A percentile compares a stretch with the other conserved stretches of the same genome.
These are phyloP conservation scores for Hymenopus coronatus DNA, from an alignment of 2,888 invertebrate genomes.

Conservation along the genomic window DNA sequence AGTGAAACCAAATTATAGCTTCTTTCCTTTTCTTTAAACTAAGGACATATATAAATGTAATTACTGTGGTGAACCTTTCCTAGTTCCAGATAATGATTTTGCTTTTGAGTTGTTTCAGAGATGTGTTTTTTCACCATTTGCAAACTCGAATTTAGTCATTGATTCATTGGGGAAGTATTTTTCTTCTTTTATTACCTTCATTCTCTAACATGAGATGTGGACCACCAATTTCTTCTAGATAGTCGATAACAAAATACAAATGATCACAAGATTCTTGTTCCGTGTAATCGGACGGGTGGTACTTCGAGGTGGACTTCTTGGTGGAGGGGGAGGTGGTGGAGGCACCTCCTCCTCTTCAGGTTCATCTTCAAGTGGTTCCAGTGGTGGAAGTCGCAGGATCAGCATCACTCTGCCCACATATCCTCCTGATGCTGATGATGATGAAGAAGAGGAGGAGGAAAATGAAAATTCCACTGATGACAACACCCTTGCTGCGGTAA, in stretches of 20 bases:
- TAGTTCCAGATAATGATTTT: background rate
- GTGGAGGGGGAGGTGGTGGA: slow-evolving; percentile 50
- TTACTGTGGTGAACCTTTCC: background rate
- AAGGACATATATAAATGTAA: background rate
- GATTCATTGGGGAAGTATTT: background rate
- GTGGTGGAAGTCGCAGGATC: slow-evolving; percentile 51
- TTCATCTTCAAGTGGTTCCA: slow-evolving; percentile 37
- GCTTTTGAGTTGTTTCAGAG: background rate
- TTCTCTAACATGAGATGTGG: background rate
- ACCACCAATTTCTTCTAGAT: slow-evolving; percentile 52
- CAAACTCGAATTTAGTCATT: background rate
- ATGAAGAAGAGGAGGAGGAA: slow-evolving; percentile 50
- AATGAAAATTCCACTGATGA: slow-evolving; percentile 29
- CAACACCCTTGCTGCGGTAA: slow-evolving; percentile 33
- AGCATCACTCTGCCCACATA: slow-evolving; percentile 65
- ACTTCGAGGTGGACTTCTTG: slow-evolving; percentile 58
- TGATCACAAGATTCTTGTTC: slow-evolving; percentile 68
- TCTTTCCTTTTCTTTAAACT: background rate
- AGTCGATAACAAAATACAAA: slow-evolving; percentile 72
- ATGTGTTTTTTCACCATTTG: background rate
- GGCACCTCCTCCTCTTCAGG: slow-evolving; percentile 22
- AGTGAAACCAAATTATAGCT: background rate
- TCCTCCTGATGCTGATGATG: slow-evolving; percentile 64
- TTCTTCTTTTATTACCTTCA: background rate
- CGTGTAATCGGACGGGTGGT: slow-evolving; percentile 73